Conservation (phyloP, 2,113 vertebrate genomes). For the Anarhynchus alexandrinus region DNA sequence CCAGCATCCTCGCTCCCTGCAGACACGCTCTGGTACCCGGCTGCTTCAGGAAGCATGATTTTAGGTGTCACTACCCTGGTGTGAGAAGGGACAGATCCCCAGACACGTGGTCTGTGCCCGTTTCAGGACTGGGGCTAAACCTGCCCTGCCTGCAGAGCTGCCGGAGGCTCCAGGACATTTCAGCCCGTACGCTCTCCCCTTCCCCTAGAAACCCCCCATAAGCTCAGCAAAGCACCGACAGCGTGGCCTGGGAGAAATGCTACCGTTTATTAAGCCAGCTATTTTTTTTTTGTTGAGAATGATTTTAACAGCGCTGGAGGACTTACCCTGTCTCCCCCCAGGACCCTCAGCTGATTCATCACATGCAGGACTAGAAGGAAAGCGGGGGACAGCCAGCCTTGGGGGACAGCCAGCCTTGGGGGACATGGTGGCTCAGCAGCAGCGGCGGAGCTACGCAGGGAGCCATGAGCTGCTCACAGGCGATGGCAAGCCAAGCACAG, state of each 20-base stretch:
- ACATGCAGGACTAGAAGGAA: constrained; percentile 25
- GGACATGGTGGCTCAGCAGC: neutral
- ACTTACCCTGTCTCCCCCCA: neutral
- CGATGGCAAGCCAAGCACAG: neutral
- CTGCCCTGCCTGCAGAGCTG: neutral
- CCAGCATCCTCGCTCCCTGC: neutral
- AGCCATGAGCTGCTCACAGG: neutral
- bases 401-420: neutral
- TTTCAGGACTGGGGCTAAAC: neutral
- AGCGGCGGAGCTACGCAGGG: neutral
- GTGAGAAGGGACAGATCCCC: neutral
- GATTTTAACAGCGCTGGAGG: neutral
- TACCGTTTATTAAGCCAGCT: constrained; percentile 55
- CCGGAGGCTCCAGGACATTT: neutral
- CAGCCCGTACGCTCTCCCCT: neutral
- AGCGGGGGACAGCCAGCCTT: neutral
- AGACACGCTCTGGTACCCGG: neutral
- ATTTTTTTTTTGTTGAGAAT: neutral
- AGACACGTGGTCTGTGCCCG: neutral
- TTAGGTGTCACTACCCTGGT: neutral
- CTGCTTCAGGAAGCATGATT: neutral
- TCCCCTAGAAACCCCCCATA: neutral
- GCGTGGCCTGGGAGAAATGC: neutral
- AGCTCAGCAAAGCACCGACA: neutral
- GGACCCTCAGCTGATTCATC: neutral